A percentile compares a stretch with the other conserved stretches of the same genome.
phyloP scores from a whole-genome alignment of 2,888 invertebrate species.

The Trilocha varians region DNA sequence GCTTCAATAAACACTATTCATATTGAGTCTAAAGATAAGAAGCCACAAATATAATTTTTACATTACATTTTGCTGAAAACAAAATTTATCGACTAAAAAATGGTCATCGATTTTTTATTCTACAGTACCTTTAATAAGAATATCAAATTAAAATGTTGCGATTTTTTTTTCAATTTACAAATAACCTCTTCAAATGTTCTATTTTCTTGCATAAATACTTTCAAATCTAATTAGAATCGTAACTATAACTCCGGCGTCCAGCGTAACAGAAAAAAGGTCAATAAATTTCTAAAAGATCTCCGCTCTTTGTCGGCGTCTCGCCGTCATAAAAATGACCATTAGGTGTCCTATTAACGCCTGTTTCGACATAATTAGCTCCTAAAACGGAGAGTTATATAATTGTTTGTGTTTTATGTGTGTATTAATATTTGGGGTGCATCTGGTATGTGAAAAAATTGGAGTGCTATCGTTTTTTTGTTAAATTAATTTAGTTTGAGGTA shows the following conservation, averaged over 20 bases:
- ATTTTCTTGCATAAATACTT: too few relatives aligned
- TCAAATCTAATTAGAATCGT: background rate
- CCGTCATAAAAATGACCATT: conserved; percentile 61
- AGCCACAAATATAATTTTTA: too few relatives aligned
- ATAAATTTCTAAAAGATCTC: conserved; percentile 52
- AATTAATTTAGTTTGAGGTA: too few relatives aligned
- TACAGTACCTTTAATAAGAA: too few relatives aligned
- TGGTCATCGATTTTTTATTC: too few relatives aligned
- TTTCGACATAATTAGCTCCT: conserved; percentile 68
- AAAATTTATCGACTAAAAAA: too few relatives aligned
- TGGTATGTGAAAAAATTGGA: background rate
- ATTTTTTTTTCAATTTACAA: too few relatives aligned
- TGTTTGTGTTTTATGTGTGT: conserved; percentile 51
- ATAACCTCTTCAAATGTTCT: too few relatives aligned
- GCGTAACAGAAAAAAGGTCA: conserved; percentile 47
- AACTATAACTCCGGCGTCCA: conserved; percentile 4
- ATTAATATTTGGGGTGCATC: conserved; percentile 27
- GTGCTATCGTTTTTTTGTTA: background rate
- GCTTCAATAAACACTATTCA: too few relatives aligned
- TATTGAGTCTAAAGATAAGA: too few relatives aligned
- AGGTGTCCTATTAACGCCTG: conserved; percentile 70
- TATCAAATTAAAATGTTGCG: too few relatives aligned
- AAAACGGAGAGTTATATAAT: conserved; percentile 51
- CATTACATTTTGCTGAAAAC: too few relatives aligned
- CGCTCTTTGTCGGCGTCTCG: conserved; percentile 55